These are phyloP conservation scores for Sebastes iracundus DNA, from an alignment of 2,797 vertebrate species.

Conservation along the genomic window DNA sequence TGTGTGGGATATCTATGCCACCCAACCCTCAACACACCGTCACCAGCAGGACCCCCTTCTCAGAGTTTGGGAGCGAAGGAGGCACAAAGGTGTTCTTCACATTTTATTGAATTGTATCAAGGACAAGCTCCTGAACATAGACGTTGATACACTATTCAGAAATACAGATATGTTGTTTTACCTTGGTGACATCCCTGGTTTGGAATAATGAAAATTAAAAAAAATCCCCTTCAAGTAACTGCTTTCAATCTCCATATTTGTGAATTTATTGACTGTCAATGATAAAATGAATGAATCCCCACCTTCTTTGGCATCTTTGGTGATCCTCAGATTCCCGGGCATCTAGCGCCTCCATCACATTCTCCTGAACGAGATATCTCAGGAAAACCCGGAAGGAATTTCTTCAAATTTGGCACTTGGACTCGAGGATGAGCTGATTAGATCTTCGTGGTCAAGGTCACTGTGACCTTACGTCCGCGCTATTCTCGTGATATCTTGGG, in stretches of 20 bases:
- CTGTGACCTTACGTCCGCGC: too few species aligned
- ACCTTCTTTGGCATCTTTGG: neutral
- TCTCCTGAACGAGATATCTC: too few species aligned
- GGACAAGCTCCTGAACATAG: neutral
- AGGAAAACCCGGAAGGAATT: too few species aligned
- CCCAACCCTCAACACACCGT: neutral
- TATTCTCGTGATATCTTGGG: too few species aligned
- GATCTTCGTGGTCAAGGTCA: too few species aligned
- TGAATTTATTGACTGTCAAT: neutral
- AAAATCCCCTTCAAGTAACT: neutral
- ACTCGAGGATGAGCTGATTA: too few species aligned
- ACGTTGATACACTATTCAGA: neutral
- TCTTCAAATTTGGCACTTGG: too few species aligned
- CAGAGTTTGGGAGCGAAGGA: slow-evolving; percentile 16
- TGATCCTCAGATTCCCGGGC: neutral
- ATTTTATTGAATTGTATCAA: neutral
- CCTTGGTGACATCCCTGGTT: neutral
- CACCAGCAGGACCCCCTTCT: slow-evolving; percentile 45
- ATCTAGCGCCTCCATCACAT: neutral
- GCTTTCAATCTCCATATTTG: neutral
- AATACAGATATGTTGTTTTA: neutral
- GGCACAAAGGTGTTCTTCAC: slow-evolving; percentile 14
- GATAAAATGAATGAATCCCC: neutral
- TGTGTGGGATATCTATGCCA: slow-evolving; percentile 63
- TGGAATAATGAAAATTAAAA: neutral